Conservation (phyloP, 2,797 vertebrate genomes). For the Nothura maculosa region DNA sequence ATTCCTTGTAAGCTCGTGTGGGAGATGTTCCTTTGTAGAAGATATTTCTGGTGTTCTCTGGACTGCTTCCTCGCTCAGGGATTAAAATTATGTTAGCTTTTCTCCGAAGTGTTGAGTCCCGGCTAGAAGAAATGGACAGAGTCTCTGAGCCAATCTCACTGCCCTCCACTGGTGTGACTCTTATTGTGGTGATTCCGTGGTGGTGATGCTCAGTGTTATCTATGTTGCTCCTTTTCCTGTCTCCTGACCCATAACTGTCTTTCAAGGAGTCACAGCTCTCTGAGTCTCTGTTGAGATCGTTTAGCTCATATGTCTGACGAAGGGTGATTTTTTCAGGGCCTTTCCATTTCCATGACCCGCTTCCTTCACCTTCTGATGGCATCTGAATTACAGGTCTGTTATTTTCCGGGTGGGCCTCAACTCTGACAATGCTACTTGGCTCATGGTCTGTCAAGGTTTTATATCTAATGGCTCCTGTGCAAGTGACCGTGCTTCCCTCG, state of each 20-base stretch:
- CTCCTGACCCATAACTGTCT: slow-evolving; percentile 89
- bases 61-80: slow-evolving; percentile 94
- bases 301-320: slow-evolving; percentile 94
- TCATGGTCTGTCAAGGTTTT: slow-evolving; percentile 91
- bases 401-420: slow-evolving; percentile 96
- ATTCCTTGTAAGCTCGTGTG: slow-evolving; percentile 92
- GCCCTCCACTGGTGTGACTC: slow-evolving; percentile 93
- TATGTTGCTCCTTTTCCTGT: slow-evolving; percentile 90
- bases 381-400: slow-evolving; percentile 91
- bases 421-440: slow-evolving; percentile 88
- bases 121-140: slow-evolving; percentile 91
- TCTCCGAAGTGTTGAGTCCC: slow-evolving; percentile 92
- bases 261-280: slow-evolving; percentile 92
- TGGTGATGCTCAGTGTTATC: slow-evolving; percentile 85
- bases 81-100: slow-evolving; percentile 96
- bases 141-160: slow-evolving; percentile 88
- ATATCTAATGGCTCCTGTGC: slow-evolving; percentile 89
- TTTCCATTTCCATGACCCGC: slow-evolving; percentile 96
- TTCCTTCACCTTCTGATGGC: slow-evolving; percentile 90
- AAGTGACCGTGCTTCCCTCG: slow-evolving; percentile 90
- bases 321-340: slow-evolving; percentile 90
- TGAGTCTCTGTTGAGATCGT: slow-evolving; percentile 94
- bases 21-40: slow-evolving; percentile 98
- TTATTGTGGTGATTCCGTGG: slow-evolving; percentile 92
- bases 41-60: slow-evolving; percentile 94